Percentiles rank a stretch among this genome's conserved stretches.
These are phyloP conservation scores for Sandelia bainsii DNA, from an alignment of 2,797 vertebrate genomes.

Conservation along the genomic window DNA sequence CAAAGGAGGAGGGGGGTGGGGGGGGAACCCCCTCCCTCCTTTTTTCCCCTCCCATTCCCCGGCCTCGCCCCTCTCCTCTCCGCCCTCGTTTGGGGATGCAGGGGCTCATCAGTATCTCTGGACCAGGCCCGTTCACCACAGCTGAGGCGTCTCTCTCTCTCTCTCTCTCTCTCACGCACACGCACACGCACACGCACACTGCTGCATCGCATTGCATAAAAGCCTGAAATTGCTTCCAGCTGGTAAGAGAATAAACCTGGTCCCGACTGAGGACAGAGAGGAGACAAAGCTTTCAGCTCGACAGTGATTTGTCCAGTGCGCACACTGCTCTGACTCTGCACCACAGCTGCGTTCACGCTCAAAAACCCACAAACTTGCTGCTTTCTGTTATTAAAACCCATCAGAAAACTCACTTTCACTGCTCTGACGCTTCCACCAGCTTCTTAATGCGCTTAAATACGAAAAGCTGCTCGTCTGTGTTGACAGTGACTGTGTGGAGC, in stretches of 20 bases:
- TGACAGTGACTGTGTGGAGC: background rate
- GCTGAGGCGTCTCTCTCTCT: background rate
- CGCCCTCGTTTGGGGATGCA: conserved; percentile 62
- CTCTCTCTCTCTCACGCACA: too few relatives aligned
- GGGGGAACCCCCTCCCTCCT: background rate
- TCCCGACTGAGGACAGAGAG: conserved; percentile 11
- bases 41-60: background rate
- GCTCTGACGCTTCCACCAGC: background rate
- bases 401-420: conserved; percentile 16
- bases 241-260: conserved; percentile 14
- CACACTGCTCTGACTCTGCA: conserved; percentile 38
- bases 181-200: background rate
- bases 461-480: background rate
- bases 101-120: conserved; percentile 58
- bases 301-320: conserved; percentile 24
- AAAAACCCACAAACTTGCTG: background rate
- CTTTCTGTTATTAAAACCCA: background rate
- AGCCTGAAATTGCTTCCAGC: conserved; percentile 62
- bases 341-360: conserved; percentile 25
- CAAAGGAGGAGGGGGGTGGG: conserved; percentile 36
- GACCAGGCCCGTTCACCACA: conserved; percentile 36
- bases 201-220: conserved; percentile 39
- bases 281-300: conserved; percentile 47
- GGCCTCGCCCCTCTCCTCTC: conserved; percentile 71
- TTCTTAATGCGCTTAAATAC: conserved; percentile 18